Conservation (phyloP, 2,888 invertebrate species). For the Neoitamus cyanurus region DNA sequence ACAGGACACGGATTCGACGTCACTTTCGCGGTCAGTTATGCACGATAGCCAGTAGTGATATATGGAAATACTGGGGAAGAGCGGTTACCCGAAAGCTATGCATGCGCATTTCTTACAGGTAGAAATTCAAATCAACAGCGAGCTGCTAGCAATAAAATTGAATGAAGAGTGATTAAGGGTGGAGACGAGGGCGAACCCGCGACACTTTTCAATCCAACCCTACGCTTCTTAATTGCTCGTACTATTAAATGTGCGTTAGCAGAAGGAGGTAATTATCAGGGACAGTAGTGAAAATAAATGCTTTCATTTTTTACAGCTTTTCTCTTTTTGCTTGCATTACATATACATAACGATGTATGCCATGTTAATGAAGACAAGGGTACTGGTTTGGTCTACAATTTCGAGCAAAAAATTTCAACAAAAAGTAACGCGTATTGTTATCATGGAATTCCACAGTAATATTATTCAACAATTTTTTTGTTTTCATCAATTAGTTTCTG, state of each 20-base stretch:
- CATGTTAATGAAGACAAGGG: too few relatives aligned
- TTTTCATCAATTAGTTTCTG: too few relatives aligned
- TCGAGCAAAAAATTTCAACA: too few relatives aligned
- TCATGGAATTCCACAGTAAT: too few relatives aligned
- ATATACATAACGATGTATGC: too few relatives aligned
- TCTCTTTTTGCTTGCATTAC: too few relatives aligned
- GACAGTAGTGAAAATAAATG: not conserved
- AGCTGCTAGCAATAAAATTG: not conserved
- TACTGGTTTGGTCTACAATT: too few relatives aligned
- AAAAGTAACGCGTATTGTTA: too few relatives aligned
- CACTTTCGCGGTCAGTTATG: conserved; percentile 44
- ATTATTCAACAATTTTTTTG: too few relatives aligned
- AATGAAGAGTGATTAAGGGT: conserved; percentile 24
- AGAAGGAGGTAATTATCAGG: not conserved
- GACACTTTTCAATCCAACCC: not conserved
- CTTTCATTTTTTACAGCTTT: not conserved
- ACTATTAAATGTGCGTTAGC: not conserved
- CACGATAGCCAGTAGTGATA: not conserved
- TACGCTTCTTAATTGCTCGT: not conserved
- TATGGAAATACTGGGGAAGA: conserved; percentile 7
- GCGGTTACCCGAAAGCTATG: not conserved
- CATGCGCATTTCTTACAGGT: conserved; percentile 40
- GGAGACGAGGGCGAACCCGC: not conserved
- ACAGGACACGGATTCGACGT: not conserved
- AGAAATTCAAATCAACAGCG: not conserved